Evolutionary conservation across 2,113 vertebrate species (phyloP).

Genomic region (Pan troglodytes): NHGRI_mPanTro3-v2.1_pri NC_086015.1:146665001-146665500

Average conservation of each 20-base stretch:
- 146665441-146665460: neutral
- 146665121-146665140: neutral
- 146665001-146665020: neutral
- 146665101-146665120: neutral
- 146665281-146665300: neutral
- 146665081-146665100: neutral
- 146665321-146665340: neutral
- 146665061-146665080: neutral
- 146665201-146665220: neutral
- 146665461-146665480: neutral
- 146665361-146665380: slow-evolving; percentile 8
- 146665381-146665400: neutral
- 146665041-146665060: neutral
- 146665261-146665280: neutral
- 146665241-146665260: neutral
- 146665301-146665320: neutral
- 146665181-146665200: neutral
- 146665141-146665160: neutral
- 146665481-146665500: neutral
- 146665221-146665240: neutral
- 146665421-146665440: slow-evolving; percentile 31
- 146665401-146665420: slow-evolving; percentile 37
- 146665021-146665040: neutral
- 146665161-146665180: neutral
- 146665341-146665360: slow-evolving; percentile 38